Conservation (phyloP, 2,888 invertebrate species). For the Latrodectus hesperus region DNA sequence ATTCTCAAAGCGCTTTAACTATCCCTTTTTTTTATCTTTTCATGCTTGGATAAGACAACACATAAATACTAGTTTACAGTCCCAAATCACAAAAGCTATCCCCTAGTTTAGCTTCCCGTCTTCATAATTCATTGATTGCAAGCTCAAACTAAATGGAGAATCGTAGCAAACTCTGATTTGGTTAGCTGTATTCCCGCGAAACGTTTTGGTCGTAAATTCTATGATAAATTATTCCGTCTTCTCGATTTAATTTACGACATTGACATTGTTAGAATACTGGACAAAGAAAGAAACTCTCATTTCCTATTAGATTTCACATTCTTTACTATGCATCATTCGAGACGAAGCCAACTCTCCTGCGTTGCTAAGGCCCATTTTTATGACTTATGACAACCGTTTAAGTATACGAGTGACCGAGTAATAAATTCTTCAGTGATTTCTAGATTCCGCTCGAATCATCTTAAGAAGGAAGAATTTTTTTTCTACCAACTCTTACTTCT, state of each 20-base stretch:
- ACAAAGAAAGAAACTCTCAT: constrained; percentile 8
- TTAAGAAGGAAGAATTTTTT: constrained; percentile 3
- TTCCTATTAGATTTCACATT: constrained; percentile 25
- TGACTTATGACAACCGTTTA: constrained; percentile 53
- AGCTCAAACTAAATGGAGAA: background rate
- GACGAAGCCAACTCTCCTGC: constrained; percentile 7
- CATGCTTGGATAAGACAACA: no score
- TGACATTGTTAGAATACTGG: constrained; percentile 15
- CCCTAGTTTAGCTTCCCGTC: no score
- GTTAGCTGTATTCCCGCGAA: constrained; percentile 9
- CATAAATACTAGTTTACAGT: no score
- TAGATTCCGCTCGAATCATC: constrained; percentile 26
- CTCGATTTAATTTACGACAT: constrained; percentile 35
- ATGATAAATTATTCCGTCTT: constrained; percentile 35
- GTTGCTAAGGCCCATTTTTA: constrained; percentile 26
- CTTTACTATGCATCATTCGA: constrained; percentile 27
- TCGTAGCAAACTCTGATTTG: background rate
- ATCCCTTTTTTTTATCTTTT: background rate
- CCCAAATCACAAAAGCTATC: no score
- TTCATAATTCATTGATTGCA: no score
- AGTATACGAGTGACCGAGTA: constrained; percentile 28
- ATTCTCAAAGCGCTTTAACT: background rate
- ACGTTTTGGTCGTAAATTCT: constrained; percentile 30
- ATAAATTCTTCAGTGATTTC: constrained; percentile 36
- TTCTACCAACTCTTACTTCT: constrained; percentile 8